Conservation (phyloP, 1,140 invertebrate genomes). For the Drosophila suzukii region DNA sequence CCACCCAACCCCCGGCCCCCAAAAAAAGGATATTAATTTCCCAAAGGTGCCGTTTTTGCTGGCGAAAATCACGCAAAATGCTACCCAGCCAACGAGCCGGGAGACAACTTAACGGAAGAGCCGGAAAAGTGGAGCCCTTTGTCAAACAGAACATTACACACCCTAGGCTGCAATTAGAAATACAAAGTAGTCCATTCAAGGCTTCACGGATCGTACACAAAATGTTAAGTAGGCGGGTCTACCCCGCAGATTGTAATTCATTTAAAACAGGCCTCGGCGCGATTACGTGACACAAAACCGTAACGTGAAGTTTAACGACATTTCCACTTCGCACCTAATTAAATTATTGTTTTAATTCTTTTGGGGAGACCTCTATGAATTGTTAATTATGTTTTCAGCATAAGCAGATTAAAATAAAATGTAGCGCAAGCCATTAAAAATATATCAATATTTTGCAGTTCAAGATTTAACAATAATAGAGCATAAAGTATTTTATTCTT, state of each 20-base stretch:
- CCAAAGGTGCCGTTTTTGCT: slow-evolving; percentile 80
- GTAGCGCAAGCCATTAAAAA: too few relatives aligned
- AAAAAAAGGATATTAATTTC: slow-evolving; percentile 84
- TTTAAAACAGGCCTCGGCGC: neutral
- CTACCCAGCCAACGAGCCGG: slow-evolving; percentile 29
- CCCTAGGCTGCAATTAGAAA: slow-evolving; percentile 34
- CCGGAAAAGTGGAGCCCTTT: slow-evolving; percentile 16
- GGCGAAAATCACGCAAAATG: slow-evolving; percentile 77
- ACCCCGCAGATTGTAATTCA: slow-evolving; percentile 11
- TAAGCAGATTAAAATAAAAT: neutral
- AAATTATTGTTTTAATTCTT: neutral
- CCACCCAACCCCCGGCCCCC: slow-evolving; percentile 29
- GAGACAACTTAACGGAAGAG: slow-evolving; percentile 46
- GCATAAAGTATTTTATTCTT: too few relatives aligned
- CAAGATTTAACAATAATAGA: too few relatives aligned
- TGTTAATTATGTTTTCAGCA: too few relatives aligned
- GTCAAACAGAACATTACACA: slow-evolving; percentile 20
- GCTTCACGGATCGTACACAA: slow-evolving; percentile 9
- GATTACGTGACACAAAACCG: slow-evolving; percentile 20
- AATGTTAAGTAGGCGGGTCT: slow-evolving; percentile 9
- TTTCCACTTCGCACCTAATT: neutral
- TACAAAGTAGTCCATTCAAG: slow-evolving; percentile 27
- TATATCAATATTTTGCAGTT: too few relatives aligned
- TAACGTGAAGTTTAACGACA: slow-evolving; percentile 2
- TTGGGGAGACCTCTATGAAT: neutral